These are phyloP conservation scores for Philhelius pedissequus DNA, from an alignment of 2,888 invertebrate species.

Conservation along the genomic window DNA sequence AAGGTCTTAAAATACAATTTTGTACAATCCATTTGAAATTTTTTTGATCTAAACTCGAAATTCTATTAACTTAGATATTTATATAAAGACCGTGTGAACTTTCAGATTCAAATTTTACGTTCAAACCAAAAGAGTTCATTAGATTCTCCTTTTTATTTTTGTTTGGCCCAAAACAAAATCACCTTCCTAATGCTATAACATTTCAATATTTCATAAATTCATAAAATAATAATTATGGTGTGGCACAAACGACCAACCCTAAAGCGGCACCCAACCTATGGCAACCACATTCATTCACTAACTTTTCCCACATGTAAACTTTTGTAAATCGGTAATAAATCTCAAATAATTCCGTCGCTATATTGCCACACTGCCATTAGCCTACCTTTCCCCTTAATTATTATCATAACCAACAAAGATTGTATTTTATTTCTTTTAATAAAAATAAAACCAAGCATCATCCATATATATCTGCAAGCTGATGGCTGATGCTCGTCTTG, in stretches of 20 bases:
- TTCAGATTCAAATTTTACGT: not conserved
- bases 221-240: not conserved
- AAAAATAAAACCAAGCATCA: not conserved
- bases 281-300: not conserved
- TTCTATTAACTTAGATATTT: not conserved
- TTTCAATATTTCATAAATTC: constrained; percentile 9
- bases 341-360: not conserved
- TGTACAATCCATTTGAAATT: too few relatives aligned
- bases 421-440: too few relatives aligned
- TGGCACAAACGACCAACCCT: constrained; percentile 15
- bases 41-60: too few relatives aligned
- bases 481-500: not conserved
- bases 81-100: not conserved
- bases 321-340: constrained; percentile 25
- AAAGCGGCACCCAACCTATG: not conserved
- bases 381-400: constrained; percentile 46
- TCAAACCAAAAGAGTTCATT: not conserved
- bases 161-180: not conserved
- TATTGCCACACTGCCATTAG: constrained; percentile 4
- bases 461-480: constrained; percentile 41
- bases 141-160: not conserved
- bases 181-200: not conserved
- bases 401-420: constrained; percentile 32
- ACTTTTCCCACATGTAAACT: constrained; percentile 7
- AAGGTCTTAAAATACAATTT: too few relatives aligned